Evolutionary conservation across 2,888 invertebrate genomes (phyloP).

Genomic region (Agriopis marginaria): DNA sequence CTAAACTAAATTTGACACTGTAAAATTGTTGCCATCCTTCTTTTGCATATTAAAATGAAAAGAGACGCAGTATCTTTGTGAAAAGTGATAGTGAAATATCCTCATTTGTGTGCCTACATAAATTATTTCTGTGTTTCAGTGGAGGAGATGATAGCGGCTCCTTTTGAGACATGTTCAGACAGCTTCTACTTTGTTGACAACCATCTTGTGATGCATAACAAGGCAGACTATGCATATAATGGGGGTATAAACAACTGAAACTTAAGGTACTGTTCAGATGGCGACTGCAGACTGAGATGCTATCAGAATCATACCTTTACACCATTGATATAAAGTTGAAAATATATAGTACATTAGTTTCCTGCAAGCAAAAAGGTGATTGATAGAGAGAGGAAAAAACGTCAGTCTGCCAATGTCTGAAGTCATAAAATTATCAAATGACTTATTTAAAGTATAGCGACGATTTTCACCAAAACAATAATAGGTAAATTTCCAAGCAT

Average conservation of each 20-base stretch:
- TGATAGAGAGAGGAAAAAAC: no score
- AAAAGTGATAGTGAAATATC: no score
- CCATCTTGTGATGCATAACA: conserved; percentile 99
- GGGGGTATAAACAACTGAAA: conserved; percentile 88
- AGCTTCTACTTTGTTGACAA: conserved; percentile 99
- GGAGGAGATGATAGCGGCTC: conserved; percentile 97
- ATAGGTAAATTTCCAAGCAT: no score
- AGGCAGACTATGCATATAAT: conserved; percentile 99
- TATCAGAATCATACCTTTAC: neutral
- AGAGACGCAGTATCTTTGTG: no score
- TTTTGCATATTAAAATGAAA: no score
- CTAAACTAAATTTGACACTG: no score
- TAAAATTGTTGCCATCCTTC: no score
- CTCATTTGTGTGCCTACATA: no score
- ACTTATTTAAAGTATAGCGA: no score
- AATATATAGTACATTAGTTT: neutral
- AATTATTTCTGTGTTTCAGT: conserved; percentile 87
- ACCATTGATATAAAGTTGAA: neutral
- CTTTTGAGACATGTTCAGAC: conserved; percentile 99
- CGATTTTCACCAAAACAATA: neutral
- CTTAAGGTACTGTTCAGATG: neutral
- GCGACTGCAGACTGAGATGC: neutral
- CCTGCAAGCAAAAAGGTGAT: neutral
- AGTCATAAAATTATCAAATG: no score
- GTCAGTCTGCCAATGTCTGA: no score